Conservation (phyloP, 2,113 vertebrate species). For the Proterorhinus semilunaris region DNA sequence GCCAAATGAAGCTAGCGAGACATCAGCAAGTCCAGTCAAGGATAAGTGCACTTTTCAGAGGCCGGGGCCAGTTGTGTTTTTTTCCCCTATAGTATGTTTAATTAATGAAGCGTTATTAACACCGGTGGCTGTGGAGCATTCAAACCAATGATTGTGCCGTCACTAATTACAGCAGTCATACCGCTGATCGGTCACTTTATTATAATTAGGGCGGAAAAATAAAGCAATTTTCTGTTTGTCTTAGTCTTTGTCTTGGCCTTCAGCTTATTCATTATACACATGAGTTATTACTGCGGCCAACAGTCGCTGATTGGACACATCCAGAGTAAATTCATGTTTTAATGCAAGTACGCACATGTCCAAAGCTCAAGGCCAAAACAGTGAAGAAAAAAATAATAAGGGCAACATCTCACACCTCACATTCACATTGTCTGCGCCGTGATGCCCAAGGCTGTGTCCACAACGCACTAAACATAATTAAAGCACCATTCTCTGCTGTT, state of each 20-base stretch:
- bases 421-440: conserved; percentile 22
- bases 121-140: conserved; percentile 32
- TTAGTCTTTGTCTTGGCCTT: conserved; percentile 1
- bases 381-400: conserved; percentile 7
- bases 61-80: conserved; percentile 39
- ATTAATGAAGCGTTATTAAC: conserved; percentile 65
- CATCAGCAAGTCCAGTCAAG: conserved; percentile 31
- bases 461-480: conserved; percentile 15
- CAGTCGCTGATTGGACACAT: not conserved
- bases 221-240: conserved; percentile 9
- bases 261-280: conserved; percentile 6
- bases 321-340: not conserved
- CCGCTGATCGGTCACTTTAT: conserved; percentile 39
- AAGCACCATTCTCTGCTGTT: conserved; percentile 11
- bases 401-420: conserved; percentile 30
- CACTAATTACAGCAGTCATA: conserved; percentile 51
- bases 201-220: conserved; percentile 37
- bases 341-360: conserved; percentile 7
- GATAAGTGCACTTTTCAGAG: conserved; percentile 29
- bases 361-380: conserved; percentile 22
- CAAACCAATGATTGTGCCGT: conserved; percentile 50
- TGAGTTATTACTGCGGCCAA: conserved; percentile 3
- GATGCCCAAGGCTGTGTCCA: conserved; percentile 27
- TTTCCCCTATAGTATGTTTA: conserved; percentile 46
- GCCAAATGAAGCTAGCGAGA: conserved; percentile 32